These are phyloP conservation scores for Ciconia stormi DNA, from an alignment of 2,113 vertebrate genomes.

Conservation along the genomic window DNA sequence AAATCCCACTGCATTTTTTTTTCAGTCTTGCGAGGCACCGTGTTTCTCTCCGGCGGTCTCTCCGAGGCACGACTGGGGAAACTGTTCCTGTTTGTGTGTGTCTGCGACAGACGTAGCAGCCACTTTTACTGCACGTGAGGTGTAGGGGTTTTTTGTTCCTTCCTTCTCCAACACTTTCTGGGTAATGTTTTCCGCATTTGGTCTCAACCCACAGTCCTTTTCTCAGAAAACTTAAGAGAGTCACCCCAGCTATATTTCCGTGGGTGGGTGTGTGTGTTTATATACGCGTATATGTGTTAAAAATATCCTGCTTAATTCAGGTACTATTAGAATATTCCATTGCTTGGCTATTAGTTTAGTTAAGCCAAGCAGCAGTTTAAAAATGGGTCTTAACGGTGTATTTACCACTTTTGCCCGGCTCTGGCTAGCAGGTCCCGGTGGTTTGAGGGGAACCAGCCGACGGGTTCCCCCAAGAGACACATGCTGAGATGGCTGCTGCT, in stretches of 20 bases:
- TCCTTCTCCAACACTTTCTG: constrained; percentile 27
- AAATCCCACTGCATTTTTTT: neutral
- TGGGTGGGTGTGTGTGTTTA: neutral
- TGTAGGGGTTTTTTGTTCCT: neutral
- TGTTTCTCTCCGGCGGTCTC: neutral
- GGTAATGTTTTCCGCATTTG: constrained; percentile 32
- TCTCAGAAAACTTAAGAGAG: constrained; percentile 29
- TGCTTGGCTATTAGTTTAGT: neutral
- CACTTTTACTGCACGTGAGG: constrained; percentile 34
- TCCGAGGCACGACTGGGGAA: neutral
- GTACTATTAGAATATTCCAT: constrained; percentile 11
- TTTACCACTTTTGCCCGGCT: neutral
- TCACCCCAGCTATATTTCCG: constrained; percentile 14
- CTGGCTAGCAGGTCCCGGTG: neutral
- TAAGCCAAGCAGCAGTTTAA: neutral
- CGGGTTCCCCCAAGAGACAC: neutral
- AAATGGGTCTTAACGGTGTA: neutral
- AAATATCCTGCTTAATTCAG: constrained; percentile 27
- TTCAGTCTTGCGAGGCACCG: neutral
- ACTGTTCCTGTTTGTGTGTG: neutral
- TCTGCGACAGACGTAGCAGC: neutral
- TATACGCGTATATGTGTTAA: neutral
- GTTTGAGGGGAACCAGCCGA: neutral
- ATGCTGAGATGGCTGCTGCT: neutral
- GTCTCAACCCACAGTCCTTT: constrained; percentile 29